Evolutionary conservation across 35 echinoderm and acorn worm genomes (phyloP).

Genomic region (Lytechinus pictus): DNA sequence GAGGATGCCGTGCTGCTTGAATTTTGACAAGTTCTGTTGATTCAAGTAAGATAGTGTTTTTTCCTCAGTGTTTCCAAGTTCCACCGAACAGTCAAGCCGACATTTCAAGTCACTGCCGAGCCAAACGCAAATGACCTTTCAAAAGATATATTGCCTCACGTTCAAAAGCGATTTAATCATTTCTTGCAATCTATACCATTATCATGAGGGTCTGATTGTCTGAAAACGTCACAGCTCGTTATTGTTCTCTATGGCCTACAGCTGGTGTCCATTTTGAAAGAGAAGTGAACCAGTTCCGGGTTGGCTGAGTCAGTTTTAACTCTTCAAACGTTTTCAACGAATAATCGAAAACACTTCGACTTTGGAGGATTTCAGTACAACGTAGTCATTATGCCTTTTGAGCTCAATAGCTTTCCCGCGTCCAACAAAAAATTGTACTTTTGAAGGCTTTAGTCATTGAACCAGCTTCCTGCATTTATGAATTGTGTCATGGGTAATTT

Average conservation of each 20-base stretch:
- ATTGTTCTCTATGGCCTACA: constrained; percentile 38
- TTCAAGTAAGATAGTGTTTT: not conserved
- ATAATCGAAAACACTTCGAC: not conserved
- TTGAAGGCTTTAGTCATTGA: constrained; percentile 19
- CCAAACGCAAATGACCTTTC: constrained; percentile 10
- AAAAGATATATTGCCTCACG: not conserved
- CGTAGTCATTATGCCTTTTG: not conserved
- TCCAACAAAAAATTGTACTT: not conserved
- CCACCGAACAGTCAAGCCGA: not conserved
- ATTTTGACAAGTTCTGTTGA: not conserved
- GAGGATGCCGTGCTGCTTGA: not conserved
- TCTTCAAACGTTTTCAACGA: not conserved
- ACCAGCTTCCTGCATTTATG: not conserved
- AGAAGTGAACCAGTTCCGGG: constrained; percentile 24
- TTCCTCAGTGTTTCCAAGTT: not conserved
- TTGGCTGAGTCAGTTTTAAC: constrained; percentile 24
- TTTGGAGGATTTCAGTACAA: not conserved
- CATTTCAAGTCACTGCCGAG: not conserved
- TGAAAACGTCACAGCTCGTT: constrained; percentile 29
- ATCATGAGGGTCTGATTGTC: not conserved
- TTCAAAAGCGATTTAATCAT: not conserved
- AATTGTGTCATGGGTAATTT: not conserved
- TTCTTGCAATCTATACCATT: not conserved
- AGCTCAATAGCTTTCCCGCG: not conserved
- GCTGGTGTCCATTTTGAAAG: constrained; percentile 27